These are phyloP conservation scores for Diceros bicornis DNA, from an alignment of 2,797 vertebrate species.

Conservation along the genomic window DNA sequence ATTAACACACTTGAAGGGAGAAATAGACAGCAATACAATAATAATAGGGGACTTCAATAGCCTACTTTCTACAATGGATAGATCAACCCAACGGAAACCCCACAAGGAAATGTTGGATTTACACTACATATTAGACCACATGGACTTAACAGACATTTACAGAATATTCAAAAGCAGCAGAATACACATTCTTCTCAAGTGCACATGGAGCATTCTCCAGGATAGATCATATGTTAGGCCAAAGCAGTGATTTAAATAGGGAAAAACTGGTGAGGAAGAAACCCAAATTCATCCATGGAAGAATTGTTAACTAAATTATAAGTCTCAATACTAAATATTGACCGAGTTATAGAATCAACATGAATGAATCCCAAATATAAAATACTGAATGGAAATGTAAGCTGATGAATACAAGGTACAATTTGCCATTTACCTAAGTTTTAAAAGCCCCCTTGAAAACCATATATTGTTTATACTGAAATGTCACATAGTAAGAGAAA, in stretches of 20 bases:
- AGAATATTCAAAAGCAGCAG: no score
- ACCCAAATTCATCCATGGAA: background rate
- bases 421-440: background rate
- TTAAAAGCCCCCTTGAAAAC: background rate
- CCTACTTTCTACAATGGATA: no score
- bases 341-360: background rate
- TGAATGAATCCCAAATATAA: background rate
- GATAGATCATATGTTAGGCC: background rate
- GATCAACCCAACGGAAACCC: no score
- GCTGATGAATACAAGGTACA: background rate
- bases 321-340: background rate
- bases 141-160: no score
- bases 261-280: background rate
- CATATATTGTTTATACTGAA: background rate
- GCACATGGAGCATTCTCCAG: no score
- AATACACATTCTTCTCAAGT: no score
- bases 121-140: no score
- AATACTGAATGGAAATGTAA: background rate
- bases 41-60: no score
- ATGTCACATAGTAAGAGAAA: background rate
- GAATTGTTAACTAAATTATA: background rate
- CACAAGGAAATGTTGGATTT: no score
- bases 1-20: no score
- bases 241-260: background rate
- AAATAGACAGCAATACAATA: no score